These are phyloP conservation scores for Acromyrmex echinatior DNA, from an alignment of 1,140 invertebrate genomes.

Conservation along the genomic window DNA sequence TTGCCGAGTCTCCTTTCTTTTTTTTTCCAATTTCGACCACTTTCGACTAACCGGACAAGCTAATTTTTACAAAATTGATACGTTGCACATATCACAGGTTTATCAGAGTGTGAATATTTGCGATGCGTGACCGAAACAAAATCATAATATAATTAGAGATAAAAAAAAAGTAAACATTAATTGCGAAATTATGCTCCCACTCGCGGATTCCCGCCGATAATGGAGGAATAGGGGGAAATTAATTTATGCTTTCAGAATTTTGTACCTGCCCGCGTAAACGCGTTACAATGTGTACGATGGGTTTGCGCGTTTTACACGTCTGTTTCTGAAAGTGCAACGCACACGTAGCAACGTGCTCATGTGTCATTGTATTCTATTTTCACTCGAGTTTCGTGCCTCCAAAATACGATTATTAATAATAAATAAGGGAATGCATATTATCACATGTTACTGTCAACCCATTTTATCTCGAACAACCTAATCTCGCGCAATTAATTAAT, in stretches of 20 bases:
- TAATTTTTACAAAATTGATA: slow-evolving; percentile 67
- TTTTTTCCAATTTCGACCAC: slow-evolving; percentile 42
- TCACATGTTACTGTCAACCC: slow-evolving; percentile 48
- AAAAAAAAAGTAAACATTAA: slow-evolving; percentile 55
- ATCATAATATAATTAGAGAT: slow-evolving; percentile 45
- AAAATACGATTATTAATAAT: slow-evolving; percentile 58
- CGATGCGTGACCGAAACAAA: slow-evolving; percentile 19
- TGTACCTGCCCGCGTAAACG: slow-evolving; percentile 42
- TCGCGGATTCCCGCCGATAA: slow-evolving; percentile 46
- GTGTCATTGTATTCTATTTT: slow-evolving; percentile 44
- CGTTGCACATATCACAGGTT: slow-evolving; percentile 37
- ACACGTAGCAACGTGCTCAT: background rate
- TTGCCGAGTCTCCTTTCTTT: slow-evolving; percentile 30
- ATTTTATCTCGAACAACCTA: slow-evolving; percentile 44
- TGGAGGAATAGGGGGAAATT: slow-evolving; percentile 32
- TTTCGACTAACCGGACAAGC: slow-evolving; percentile 56
- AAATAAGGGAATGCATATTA: slow-evolving; percentile 52
- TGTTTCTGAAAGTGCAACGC: slow-evolving; percentile 41
- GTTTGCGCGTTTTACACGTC: slow-evolving; percentile 37
- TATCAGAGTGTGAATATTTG: slow-evolving; percentile 50
- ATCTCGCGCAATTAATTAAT: slow-evolving; percentile 60
- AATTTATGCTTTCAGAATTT: slow-evolving; percentile 59
- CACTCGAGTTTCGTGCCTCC: slow-evolving; percentile 22
- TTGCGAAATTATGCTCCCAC: slow-evolving; percentile 52
- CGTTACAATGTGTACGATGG: slow-evolving; percentile 34